Conservation (phyloP, 2,888 invertebrate species). For the Aromia moschata region DNA sequence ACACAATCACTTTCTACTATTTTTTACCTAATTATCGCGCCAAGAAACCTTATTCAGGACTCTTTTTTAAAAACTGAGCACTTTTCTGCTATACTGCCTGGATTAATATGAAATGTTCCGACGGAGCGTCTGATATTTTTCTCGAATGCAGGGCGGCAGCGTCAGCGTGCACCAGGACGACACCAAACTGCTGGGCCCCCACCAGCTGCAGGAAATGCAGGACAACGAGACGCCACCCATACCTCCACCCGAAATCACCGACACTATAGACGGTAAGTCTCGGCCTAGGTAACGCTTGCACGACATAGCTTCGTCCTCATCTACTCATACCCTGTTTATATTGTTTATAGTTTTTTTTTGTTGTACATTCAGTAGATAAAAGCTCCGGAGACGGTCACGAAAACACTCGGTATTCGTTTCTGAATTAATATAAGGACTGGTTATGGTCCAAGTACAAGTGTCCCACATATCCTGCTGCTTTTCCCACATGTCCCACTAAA, state of each 20-base stretch:
- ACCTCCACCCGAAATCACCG: slow-evolving; percentile 75
- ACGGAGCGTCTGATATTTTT: slow-evolving; percentile 34
- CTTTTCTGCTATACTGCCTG: too few relatives aligned
- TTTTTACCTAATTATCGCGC: too few relatives aligned
- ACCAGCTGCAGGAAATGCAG: slow-evolving; percentile 69
- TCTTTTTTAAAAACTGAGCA: too few relatives aligned
- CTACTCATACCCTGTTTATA: slow-evolving; percentile 12
- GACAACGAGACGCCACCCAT: slow-evolving; percentile 71
- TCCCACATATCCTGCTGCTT: too few relatives aligned
- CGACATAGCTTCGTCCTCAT: slow-evolving; percentile 4
- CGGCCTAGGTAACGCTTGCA: slow-evolving; percentile 22
- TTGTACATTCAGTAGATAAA: slow-evolving; percentile 8
- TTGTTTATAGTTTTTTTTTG: slow-evolving; percentile 19
- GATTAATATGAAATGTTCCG: too few relatives aligned
- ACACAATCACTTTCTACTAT: too few relatives aligned
- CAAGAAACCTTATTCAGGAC: too few relatives aligned
- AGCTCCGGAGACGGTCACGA: not conserved
- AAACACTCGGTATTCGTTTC: too few relatives aligned
- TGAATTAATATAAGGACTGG: too few relatives aligned
- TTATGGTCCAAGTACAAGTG: too few relatives aligned
- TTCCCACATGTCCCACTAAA: too few relatives aligned
- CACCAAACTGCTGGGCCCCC: slow-evolving; percentile 70
- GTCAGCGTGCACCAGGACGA: slow-evolving; percentile 67
- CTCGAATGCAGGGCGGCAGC: slow-evolving; percentile 59
- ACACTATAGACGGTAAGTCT: slow-evolving; percentile 79